Evolutionary conservation across 2,113 vertebrate species (phyloP).

Genomic region (Lycocorax pyrrhopterus): DNA sequence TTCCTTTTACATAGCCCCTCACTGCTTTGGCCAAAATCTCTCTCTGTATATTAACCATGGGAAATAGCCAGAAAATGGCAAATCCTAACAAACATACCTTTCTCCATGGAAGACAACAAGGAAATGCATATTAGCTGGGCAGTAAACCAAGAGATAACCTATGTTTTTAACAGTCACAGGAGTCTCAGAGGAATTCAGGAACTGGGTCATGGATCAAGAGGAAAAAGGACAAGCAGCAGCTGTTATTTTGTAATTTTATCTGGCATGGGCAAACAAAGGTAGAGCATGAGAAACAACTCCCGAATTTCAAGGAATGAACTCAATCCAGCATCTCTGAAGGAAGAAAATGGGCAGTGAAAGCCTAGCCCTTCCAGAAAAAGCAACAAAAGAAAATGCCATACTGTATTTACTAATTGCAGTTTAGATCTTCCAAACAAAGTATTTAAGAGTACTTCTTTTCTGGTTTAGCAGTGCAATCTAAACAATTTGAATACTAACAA

Average conservation of each 20-base stretch:
- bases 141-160: conserved; percentile 37
- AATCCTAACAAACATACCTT: not conserved
- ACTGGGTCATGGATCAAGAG: conserved; percentile 16
- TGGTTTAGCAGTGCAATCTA: not conserved
- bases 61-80: conserved; percentile 12
- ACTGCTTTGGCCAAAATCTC: not conserved
- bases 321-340: not conserved
- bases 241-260: conserved; percentile 38
- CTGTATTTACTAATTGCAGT: not conserved
- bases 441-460: not conserved
- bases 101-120: not conserved
- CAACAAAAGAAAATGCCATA: not conserved
- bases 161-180: conserved; percentile 18
- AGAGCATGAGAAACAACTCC: not conserved
- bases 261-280: conserved; percentile 11
- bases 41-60: not conserved
- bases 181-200: conserved; percentile 38
- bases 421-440: not conserved
- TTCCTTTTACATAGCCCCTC: not conserved
- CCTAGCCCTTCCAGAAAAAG: not conserved
- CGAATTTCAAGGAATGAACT: conserved; percentile 20
- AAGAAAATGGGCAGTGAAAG: not conserved
- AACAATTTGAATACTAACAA: not conserved
- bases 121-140: conserved; percentile 35
- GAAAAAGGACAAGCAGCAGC: conserved; percentile 28